Conservation (phyloP, 2,113 vertebrate genomes). For the Hirundichthys speculiger region DNA sequence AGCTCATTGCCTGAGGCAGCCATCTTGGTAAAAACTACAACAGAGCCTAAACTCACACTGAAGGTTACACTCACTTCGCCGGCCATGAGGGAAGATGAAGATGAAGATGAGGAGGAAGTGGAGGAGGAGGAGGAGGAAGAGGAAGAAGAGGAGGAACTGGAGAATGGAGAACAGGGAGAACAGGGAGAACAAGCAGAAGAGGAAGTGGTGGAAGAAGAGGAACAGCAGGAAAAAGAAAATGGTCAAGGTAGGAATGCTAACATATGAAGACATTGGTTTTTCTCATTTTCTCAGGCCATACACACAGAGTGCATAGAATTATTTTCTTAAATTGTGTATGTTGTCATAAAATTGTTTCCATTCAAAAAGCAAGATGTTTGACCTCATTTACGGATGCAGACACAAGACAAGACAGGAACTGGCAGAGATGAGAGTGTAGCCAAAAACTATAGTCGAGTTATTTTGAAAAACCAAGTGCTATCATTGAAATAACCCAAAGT, state of each 20-base stretch:
- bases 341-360: conserved; percentile 5
- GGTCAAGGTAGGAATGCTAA: conserved; percentile 62
- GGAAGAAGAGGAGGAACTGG: conserved; percentile 14
- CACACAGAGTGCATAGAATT: not conserved
- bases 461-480: not conserved
- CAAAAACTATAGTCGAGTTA: not conserved
- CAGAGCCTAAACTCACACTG: conserved; percentile 92
- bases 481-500: too few relatives aligned
- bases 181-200: conserved; percentile 31
- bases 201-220: conserved; percentile 38
- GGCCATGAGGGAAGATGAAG: conserved; percentile 83
- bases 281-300: conserved; percentile 2
- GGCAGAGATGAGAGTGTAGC: conserved; percentile 19
- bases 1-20: conserved; percentile 90
- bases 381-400: conserved; percentile 23
- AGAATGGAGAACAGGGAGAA: conserved; percentile 26
- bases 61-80: conserved; percentile 96
- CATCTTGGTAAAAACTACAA: conserved; percentile 89
- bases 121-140: conserved; percentile 43
- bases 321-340: not conserved
- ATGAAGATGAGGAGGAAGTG: conserved; percentile 59
- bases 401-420: conserved; percentile 35
- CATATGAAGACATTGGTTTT: not conserved
- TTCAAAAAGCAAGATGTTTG: conserved; percentile 30
- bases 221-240: conserved; percentile 48